Percentiles rank a stretch among this genome's conserved stretches.
Conservation (phyloP, 2,113 vertebrate species). For the Podiceps cristatus region DNA sequence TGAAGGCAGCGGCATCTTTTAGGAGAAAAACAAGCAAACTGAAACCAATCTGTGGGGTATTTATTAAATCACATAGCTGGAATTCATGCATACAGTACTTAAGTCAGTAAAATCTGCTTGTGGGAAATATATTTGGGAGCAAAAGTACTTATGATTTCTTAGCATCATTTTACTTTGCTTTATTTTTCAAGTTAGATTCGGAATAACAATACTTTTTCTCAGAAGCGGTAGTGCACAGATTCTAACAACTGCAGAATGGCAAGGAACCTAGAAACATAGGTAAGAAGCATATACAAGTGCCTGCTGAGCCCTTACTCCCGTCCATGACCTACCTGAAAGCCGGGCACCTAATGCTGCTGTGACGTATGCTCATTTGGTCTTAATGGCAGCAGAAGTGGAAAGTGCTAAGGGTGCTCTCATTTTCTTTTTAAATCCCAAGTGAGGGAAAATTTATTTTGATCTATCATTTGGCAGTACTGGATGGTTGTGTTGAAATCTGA, state of each 20-base stretch:
- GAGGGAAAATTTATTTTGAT: neutral
- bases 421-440: neutral
- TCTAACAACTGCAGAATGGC: neutral
- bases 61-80: neutral
- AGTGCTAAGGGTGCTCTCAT: neutral
- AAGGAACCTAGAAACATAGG: neutral
- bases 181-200: neutral
- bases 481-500: neutral
- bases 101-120: neutral
- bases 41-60: neutral
- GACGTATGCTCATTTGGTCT: neutral
- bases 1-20: neutral
- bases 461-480: neutral
- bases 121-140: neutral
- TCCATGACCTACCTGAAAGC: neutral
- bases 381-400: neutral
- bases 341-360: neutral
- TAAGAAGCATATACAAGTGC: neutral
- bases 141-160: neutral
- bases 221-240: neutral
- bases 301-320: neutral
- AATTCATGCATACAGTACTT: neutral
- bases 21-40: neutral
- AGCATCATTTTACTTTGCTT: neutral
- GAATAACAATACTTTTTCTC: neutral